phyloP scores from a whole-genome alignment of 2,797 vertebrate genomes.

The Aeoliscus strigatus region DNA sequence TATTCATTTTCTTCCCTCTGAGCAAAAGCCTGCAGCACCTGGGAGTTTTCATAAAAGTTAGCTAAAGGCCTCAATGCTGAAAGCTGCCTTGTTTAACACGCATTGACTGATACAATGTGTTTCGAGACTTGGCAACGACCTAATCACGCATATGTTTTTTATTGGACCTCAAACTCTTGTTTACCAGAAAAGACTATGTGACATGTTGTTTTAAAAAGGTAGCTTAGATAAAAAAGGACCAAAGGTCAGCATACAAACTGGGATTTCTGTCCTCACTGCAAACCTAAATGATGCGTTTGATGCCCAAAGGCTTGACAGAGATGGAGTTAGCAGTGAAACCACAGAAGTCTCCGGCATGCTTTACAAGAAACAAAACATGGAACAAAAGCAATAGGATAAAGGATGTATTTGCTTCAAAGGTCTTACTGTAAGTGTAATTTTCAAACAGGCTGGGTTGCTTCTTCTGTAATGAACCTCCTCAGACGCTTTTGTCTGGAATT shows the following conservation, averaged over 20 bases:
- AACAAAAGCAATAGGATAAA: constrained; percentile 69
- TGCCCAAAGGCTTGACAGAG: constrained; percentile 36
- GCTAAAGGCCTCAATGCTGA: no score
- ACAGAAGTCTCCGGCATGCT: constrained; percentile 65
- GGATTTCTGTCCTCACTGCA: constrained; percentile 15
- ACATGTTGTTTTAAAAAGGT: no score
- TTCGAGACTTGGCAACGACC: no score
- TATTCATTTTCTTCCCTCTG: no score
- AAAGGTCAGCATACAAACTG: constrained; percentile 6
- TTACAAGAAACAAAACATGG: constrained; percentile 67
- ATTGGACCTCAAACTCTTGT: no score
- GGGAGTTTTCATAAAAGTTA: no score
- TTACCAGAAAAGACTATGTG: no score
- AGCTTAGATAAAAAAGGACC: background rate
- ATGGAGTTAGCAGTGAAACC: constrained; percentile 58
- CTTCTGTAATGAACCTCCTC: constrained; percentile 77
- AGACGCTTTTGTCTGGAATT: constrained; percentile 73
- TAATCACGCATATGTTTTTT: no score
- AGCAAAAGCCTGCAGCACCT: constrained; percentile 3
- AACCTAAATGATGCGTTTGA: constrained; percentile 47
- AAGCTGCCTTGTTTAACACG: no score
- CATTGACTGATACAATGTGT: no score
- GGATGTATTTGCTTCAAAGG: constrained; percentile 72
- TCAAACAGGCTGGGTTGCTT: constrained; percentile 70
- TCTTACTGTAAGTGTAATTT: constrained; percentile 75